phyloP scores from a whole-genome alignment of 2,797 vertebrate species.

The Distichodus sexfasciatus region DNA sequence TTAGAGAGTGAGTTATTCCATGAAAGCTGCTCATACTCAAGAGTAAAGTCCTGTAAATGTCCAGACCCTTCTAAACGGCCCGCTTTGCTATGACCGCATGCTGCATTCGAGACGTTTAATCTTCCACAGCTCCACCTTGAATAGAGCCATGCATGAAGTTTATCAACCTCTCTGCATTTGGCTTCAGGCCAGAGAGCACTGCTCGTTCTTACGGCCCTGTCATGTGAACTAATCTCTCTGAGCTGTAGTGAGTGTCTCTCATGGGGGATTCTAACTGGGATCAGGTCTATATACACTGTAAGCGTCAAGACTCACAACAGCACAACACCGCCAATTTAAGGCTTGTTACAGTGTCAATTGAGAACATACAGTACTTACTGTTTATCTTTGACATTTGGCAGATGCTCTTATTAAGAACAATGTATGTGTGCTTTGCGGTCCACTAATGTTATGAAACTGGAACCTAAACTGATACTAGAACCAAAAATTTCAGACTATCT shows the following conservation, averaged over 20 bases:
- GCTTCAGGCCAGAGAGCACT: constrained; percentile 23
- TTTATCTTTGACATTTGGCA: too few species aligned
- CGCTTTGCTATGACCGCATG: not conserved
- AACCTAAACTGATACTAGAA: too few species aligned
- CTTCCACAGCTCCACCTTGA: not conserved
- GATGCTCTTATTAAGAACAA: too few species aligned
- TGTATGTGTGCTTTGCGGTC: too few species aligned
- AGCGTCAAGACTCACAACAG: not conserved
- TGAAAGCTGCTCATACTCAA: not conserved
- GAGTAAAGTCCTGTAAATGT: not conserved
- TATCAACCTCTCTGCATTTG: constrained; percentile 21
- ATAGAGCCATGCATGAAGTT: not conserved
- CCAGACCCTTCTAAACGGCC: not conserved
- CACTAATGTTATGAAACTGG: too few species aligned
- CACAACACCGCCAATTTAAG: not conserved
- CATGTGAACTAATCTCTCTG: constrained; percentile 23
- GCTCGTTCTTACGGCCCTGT: constrained; percentile 23
- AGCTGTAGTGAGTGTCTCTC: not conserved
- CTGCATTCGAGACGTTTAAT: not conserved
- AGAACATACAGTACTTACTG: too few species aligned
- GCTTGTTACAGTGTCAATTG: not conserved
- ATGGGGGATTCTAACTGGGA: too few species aligned
- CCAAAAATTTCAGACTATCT: too few species aligned
- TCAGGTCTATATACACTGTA: not conserved
- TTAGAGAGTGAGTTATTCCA: not conserved